phyloP scores from a whole-genome alignment of 2,888 invertebrate species.

The Neelides folsomi region DNA sequence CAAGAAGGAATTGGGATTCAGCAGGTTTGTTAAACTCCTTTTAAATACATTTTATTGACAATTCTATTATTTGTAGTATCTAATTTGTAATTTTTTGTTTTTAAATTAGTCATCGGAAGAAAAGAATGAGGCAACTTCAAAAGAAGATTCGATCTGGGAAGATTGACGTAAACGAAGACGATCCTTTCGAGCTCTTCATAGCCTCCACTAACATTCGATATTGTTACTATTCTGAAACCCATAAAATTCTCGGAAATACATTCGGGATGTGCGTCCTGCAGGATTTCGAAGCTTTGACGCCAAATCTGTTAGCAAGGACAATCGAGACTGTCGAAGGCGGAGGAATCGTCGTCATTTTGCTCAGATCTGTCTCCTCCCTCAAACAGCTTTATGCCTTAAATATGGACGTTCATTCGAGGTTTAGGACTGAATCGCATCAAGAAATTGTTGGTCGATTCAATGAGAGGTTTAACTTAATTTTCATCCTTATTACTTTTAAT shows the following conservation, averaged over 20 bases:
- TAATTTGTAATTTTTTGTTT: not conserved
- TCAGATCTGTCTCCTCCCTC: slow-evolving; percentile 72
- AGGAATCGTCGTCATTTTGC: slow-evolving; percentile 75
- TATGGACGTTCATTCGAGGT: slow-evolving; percentile 96
- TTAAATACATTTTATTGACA: too few relatives aligned
- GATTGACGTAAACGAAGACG: slow-evolving; percentile 80
- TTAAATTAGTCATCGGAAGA: slow-evolving; percentile 64
- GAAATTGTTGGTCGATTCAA: slow-evolving; percentile 89
- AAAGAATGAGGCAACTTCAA: slow-evolving; percentile 68
- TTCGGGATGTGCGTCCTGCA: slow-evolving; percentile 85
- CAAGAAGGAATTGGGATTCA: slow-evolving; percentile 84
- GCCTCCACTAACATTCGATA: slow-evolving; percentile 93
- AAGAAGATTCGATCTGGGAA: slow-evolving; percentile 79
- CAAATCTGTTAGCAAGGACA: slow-evolving; percentile 88
- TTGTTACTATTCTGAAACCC: slow-evolving; percentile 93
- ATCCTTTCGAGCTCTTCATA: slow-evolving; percentile 90
- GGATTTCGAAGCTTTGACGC: slow-evolving; percentile 96
- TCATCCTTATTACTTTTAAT: not conserved
- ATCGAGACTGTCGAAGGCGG: slow-evolving; percentile 97
- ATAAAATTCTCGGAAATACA: slow-evolving; percentile 93
- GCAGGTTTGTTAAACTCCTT: slow-evolving; percentile 48
- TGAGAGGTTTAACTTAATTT: slow-evolving; percentile 50
- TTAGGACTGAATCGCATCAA: slow-evolving; percentile 86
- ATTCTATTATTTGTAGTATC: slow-evolving; percentile 3
- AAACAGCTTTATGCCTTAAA: slow-evolving; percentile 88